These are phyloP conservation scores for Anthrax anthrax DNA, from an alignment of 2,888 invertebrate genomes.

Conservation along the genomic window DNA sequence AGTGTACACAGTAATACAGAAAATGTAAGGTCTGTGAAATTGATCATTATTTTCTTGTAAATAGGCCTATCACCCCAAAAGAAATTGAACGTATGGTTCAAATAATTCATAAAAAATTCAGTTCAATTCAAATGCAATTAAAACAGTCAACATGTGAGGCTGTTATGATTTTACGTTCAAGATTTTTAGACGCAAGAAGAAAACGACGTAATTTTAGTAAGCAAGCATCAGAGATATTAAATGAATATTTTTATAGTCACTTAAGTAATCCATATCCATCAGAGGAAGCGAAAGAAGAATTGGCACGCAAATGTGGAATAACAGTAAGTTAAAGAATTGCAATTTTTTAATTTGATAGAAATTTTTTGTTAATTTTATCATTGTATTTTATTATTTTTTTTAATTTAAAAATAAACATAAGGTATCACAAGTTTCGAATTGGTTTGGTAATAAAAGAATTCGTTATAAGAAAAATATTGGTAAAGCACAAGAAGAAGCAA, in stretches of 20 bases:
- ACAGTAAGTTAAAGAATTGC: conserved; percentile 48
- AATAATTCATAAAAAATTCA: conserved; percentile 97
- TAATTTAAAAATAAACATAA: conserved; percentile 7
- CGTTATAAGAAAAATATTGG: conserved; percentile 99
- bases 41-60: conserved; percentile 3
- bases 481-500: conserved; percentile 98
- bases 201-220: conserved; percentile 99
- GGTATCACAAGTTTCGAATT: conserved; percentile 81
- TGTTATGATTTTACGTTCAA: conserved; percentile 83
- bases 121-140: conserved; percentile 94
- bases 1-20: background rate
- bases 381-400: background rate
- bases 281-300: conserved; percentile 98
- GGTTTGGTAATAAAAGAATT: conserved; percentile 99
- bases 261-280: conserved; percentile 99
- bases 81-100: conserved; percentile 99
- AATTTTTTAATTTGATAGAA: background rate
- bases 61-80: conserved; percentile 88
- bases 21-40: background rate
- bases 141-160: conserved; percentile 99
- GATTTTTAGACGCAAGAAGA: conserved; percentile 62
- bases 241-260: conserved; percentile 99
- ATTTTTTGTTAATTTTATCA: background rate
- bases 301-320: conserved; percentile 97
- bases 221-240: conserved; percentile 97